Base-by-base conservation (phyloP, 2,113 vertebrate species). In the Amazona vittata region DNA sequence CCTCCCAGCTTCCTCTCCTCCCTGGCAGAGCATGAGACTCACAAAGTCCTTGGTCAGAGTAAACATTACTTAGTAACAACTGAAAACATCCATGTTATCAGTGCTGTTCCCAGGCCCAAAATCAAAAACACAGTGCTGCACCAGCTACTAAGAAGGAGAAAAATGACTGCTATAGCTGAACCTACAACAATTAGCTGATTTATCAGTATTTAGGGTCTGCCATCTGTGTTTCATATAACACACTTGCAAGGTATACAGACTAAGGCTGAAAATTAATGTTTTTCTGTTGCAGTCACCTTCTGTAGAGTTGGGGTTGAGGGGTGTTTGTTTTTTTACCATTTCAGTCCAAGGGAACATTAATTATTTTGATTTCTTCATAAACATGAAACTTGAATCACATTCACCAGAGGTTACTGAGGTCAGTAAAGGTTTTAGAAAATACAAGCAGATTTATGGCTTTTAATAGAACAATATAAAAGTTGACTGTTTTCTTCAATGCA, bases 321-420 rank as follows among this genome's bases (percentile, higher is more conserved):
- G 15, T 3, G 21, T 10, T 21, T 39, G 17, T 2, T 5, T 19
- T 31, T 25, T 49, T 41, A 52, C 3, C 31, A 33, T 18, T 90
- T 63, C 52, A 53, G 4, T 68, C 24, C 37, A 77, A 90, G 28
- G n/a, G 79, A 90, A 22, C 31, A 50, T 10, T 29, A 73, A 60
- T 37, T 87, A 77, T 76, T 88, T 80, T 63, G 19, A 28, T 93
- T 70, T 86, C n/a, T 39, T 92, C 24, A 39, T 37, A 92, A 78
- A 33, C 44, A 46, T 35, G 41, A 83, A 78, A 81, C 12, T 8
- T 86, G 12, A 77, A 77, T 81, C 33, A 50, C 28, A 43, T 69
- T 87, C 44, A 28, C 10, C 25, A 49, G 47, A 73, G 13, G 67
- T 94, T 67, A 85, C 31, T n/a, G 49, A 63, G 33, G 17, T 53